phyloP scores from a whole-genome alignment of 2,888 invertebrate species.

The Antitype chi region DNA sequence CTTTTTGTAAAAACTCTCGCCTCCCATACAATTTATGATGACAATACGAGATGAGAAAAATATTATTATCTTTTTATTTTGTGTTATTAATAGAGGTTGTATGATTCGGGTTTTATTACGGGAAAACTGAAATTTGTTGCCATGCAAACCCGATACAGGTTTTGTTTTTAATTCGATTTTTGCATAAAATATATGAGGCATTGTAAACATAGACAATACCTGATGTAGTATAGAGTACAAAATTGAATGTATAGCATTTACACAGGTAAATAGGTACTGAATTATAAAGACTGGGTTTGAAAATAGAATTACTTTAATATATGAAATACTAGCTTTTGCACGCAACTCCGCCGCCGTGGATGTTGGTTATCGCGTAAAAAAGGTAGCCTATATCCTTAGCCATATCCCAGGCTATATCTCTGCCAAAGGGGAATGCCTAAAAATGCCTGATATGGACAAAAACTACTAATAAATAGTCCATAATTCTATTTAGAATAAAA shows the following conservation, averaged over 20 bases:
- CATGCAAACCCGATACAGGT: constrained; percentile 1
- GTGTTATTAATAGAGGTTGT: constrained; percentile 55
- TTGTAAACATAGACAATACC: not conserved
- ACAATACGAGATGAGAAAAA: constrained; percentile 63
- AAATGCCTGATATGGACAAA: no score
- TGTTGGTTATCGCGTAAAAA: no score
- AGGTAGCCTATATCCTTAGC: no score
- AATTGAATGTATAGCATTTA: not conserved
- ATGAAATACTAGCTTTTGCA: no score
- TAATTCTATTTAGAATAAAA: no score
- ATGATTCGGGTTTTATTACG: constrained; percentile 48
- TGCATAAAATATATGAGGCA: not conserved
- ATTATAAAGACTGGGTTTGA: not conserved
- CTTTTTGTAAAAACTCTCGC: constrained; percentile 63
- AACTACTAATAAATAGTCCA: no score
- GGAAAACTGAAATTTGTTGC: constrained; percentile 29
- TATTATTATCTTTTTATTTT: constrained; percentile 57
- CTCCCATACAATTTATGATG: constrained; percentile 59
- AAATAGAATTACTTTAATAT: not conserved
- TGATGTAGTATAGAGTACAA: not conserved
- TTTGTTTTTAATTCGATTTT: not conserved
- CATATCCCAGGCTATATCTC: no score
- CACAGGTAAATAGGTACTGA: not conserved
- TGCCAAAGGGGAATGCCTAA: no score
- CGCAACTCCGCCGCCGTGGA: no score